Evolutionary conservation across 2,888 invertebrate genomes (phyloP).

Genomic region (Melieria crassipennis): DNA sequence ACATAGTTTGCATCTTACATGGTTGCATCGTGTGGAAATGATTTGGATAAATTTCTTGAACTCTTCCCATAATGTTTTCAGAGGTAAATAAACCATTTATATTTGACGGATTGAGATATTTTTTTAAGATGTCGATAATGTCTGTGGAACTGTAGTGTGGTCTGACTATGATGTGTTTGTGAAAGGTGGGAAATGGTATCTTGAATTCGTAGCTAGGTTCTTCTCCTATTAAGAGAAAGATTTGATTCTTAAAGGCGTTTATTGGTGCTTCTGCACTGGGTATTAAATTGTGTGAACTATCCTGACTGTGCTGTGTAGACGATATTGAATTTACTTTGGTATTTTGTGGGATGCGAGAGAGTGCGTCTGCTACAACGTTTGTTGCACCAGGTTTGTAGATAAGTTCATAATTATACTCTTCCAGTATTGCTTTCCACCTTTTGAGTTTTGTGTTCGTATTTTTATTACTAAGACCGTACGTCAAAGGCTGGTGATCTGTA

Average conservation of each 20-base stretch:
- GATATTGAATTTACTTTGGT: too few species aligned
- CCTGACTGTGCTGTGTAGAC: too few species aligned
- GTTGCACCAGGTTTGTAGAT: too few species aligned
- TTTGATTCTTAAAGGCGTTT: not conserved
- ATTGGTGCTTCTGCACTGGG: not conserved
- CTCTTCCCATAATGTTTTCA: constrained; percentile 11
- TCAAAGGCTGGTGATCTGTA: too few species aligned
- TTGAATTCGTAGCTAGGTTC: not conserved
- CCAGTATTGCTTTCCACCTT: too few species aligned
- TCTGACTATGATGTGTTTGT: not conserved
- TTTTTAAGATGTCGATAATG: not conserved
- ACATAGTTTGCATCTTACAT: too few species aligned
- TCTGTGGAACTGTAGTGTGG: not conserved
- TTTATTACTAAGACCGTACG: too few species aligned
- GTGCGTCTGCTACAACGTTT: too few species aligned
- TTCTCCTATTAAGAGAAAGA: not conserved
- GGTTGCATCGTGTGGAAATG: not conserved
- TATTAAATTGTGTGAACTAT: too few species aligned
- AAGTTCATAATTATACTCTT: too few species aligned
- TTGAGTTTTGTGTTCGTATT: too few species aligned
- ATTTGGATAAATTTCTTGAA: constrained; percentile 13
- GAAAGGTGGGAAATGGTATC: not conserved
- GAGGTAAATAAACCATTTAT: constrained; percentile 16
- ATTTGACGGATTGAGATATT: constrained; percentile 25
- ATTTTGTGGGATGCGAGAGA: too few species aligned